Evolutionary conservation across 2,797 vertebrate genomes (phyloP).

Genomic region (Alcedo quadribrachys): DNA sequence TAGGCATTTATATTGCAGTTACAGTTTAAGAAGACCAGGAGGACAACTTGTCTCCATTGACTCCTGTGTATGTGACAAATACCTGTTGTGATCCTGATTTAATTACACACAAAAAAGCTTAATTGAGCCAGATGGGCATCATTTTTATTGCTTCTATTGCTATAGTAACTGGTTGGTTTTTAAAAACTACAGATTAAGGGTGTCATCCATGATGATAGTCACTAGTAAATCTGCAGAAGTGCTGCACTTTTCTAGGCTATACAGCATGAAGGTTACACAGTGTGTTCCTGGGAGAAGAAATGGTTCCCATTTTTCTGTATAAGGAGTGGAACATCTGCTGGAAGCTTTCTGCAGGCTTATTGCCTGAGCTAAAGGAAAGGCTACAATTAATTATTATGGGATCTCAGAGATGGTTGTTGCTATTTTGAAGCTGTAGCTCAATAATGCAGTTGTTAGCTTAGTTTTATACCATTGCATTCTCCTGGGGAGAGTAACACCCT

Average conservation of each 20-base stretch:
- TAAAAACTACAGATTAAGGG: background rate
- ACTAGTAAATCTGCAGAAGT: background rate
- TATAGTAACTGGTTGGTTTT: slow-evolving; percentile 4
- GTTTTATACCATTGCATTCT: background rate
- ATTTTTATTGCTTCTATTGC: slow-evolving; percentile 33
- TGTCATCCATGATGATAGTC: background rate
- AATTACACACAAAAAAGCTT: slow-evolving; percentile 16
- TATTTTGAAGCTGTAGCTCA: slow-evolving; percentile 22
- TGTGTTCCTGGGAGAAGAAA: background rate
- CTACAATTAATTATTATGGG: slow-evolving; percentile 24
- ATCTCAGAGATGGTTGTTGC: background rate
- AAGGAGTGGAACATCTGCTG: slow-evolving; percentile 27
- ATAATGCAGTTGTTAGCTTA: background rate
- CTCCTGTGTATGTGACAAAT: background rate
- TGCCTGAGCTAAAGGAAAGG: background rate
- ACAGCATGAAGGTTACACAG: background rate
- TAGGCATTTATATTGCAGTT: background rate
- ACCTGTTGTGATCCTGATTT: slow-evolving; percentile 24
- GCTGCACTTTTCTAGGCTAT: background rate
- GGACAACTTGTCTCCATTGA: background rate
- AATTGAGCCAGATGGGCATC: slow-evolving; percentile 4
- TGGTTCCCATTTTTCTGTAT: background rate
- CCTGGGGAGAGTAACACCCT: background rate
- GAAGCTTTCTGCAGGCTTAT: slow-evolving; percentile 6
- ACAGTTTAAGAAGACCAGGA: background rate